Evolutionary conservation across 1,140 invertebrate genomes (phyloP), one percentile per base, ranked within the genome.

Genomic region (Formica selysi): DNA sequence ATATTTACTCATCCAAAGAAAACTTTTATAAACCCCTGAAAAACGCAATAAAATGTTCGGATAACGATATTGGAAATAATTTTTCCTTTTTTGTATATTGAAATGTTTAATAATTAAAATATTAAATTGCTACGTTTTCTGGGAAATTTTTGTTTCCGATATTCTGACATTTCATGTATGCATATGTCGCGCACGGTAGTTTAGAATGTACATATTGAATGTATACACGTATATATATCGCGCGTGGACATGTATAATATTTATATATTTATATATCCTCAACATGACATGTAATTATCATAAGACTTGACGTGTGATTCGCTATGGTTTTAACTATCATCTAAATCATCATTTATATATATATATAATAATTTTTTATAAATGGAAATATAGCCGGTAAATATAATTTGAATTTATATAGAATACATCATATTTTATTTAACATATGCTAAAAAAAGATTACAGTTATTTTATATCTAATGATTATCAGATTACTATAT

Each of bases 171-270:
- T 76, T n/a, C 38, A 22, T 22, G 22, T 22, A 8, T 59, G 32
- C 4, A 26, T 41, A 29, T n/a, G 41, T 59, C 4, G 57, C 13
- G 32, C 32, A 19, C 32, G 36, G 29, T 62, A 41, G 59, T 76
- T 76, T 76, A 62, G 5, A 62, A 11, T 62, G 22, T 16, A 62
- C 7, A 76, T 76, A 41, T 61, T 59, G n/a, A 61, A 59, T 26
- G 2, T 44, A 16, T 29, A 64, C 11, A 64, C 13, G 13, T 36
- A 51, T 4, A 48, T 51, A n/a, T 38, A 3, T 48, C 26, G 38
- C 11, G 32, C 11, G 8, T 44, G 26, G 8, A 22, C 13, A 29
- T 2, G 22, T 62, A 57, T 74, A 54, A 76, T 41, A 22, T 76
- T 76, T 62, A 76, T 41, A 11, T 10, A 22, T 22, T 22, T 22